phyloP scores from a whole-genome alignment of 1,140 invertebrate species.

The Magallana gigas region DNA sequence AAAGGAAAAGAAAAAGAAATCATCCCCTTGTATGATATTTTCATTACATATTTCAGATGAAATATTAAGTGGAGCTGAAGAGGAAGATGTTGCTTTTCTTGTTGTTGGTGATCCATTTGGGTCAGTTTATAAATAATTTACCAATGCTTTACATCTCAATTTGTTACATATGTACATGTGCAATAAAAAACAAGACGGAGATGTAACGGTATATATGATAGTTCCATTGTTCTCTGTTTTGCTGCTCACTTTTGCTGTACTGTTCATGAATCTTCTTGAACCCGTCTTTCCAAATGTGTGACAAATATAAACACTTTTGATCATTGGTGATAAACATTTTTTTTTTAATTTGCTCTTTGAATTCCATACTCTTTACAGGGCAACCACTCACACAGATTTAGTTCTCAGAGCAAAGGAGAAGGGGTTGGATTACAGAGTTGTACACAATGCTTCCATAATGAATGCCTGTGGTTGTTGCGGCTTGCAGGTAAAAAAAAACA shows the following conservation, averaged over 20 bases:
- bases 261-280: no score
- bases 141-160: no score
- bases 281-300: no score
- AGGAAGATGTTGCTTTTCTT: conserved; percentile 91
- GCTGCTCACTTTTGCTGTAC: no score
- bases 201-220: no score
- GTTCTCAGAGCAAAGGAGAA: conserved; percentile 91
- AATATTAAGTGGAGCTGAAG: conserved; percentile 88
- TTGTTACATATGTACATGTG: no score
- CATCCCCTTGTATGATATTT: background rate
- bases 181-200: no score
- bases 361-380: conserved; percentile 78
- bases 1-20: no score
- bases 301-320: no score
- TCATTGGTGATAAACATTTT: no score
- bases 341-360: no score
- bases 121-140: conserved; percentile 62
- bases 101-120: conserved; percentile 91
- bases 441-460: conserved; percentile 99
- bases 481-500: conserved; percentile 83
- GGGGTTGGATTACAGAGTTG: conserved; percentile 84
- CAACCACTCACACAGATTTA: conserved; percentile 98
- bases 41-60: conserved; percentile 82
- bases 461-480: conserved; percentile 98
- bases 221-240: no score